phyloP scores from a whole-genome alignment of 1,140 invertebrate species.

The Hyposmocoma kahamanoa region DNA sequence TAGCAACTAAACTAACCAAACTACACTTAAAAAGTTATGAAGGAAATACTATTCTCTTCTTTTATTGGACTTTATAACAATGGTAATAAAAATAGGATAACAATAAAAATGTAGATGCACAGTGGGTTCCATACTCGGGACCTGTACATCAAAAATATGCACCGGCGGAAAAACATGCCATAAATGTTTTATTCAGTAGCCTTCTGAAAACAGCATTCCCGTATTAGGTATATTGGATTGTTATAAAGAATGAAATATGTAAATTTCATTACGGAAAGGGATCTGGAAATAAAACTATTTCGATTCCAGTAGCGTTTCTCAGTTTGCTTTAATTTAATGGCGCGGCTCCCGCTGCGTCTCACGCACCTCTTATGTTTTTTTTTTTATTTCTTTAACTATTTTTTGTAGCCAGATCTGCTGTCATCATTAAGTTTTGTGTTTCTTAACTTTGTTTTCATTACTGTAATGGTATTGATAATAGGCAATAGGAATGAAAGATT shows the following conservation, averaged over 20 bases:
- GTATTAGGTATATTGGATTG: conserved; percentile 2
- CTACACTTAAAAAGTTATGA: background rate
- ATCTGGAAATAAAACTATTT: background rate
- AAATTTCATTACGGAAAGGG: conserved; percentile 1
- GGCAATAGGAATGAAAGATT: no score
- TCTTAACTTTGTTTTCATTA: no score
- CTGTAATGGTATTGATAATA: no score
- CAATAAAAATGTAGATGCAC: conserved; percentile 4
- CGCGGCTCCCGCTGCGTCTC: background rate
- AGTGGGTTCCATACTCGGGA: background rate
- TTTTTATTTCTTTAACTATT: no score
- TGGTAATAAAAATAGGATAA: background rate
- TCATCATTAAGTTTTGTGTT: no score
- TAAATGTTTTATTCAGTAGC: conserved; percentile 2
- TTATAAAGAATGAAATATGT: conserved; percentile 3
- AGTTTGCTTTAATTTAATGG: background rate
- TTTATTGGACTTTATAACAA: conserved; percentile 4
- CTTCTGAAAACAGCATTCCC: background rate
- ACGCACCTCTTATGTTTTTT: no score
- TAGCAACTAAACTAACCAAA: background rate
- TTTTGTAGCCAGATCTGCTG: no score
- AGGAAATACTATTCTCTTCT: background rate
- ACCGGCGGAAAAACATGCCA: background rate
- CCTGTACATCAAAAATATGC: conserved; percentile 5
- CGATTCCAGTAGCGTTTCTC: background rate